Evolutionary conservation across 2,888 invertebrate species (phyloP).

Genomic region (Lasioglossum figueresi): DNA sequence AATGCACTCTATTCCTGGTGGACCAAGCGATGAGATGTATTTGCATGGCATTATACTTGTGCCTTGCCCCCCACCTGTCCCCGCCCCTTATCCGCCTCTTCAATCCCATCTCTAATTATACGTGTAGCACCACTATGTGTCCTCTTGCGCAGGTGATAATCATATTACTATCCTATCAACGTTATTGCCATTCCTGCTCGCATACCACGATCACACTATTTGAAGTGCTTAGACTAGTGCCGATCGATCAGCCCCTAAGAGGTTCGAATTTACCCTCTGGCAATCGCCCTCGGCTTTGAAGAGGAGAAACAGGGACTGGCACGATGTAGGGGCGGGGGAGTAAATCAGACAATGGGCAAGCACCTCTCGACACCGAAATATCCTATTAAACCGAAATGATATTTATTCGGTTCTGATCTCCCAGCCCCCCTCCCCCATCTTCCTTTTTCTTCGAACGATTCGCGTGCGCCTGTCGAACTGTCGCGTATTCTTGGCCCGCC

Average conservation of each 20-base stretch:
- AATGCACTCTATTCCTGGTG: constrained; percentile 80
- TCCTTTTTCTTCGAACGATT: not conserved
- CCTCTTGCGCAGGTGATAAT: constrained; percentile 82
- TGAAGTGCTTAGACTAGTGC: constrained; percentile 75
- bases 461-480: not conserved
- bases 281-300: constrained; percentile 55
- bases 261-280: constrained; percentile 65
- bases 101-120: constrained; percentile 81
- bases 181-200: constrained; percentile 81
- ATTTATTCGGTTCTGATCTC: constrained; percentile 25
- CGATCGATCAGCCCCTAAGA: constrained; percentile 71
- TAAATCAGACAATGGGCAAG: constrained; percentile 55
- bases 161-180: constrained; percentile 82
- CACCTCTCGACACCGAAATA: constrained; percentile 25
- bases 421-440: not conserved
- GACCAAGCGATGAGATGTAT: constrained; percentile 81
- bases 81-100: constrained; percentile 63
- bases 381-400: constrained; percentile 45
- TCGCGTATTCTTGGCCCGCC: not conserved
- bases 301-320: constrained; percentile 23
- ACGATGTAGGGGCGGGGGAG: not conserved
- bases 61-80: constrained; percentile 40
- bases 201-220: constrained; percentile 75
- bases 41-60: constrained; percentile 81
- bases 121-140: constrained; percentile 77